Base-by-base conservation (phyloP, 1,140 invertebrate species). In the Helicorthomorpha holstii region DNA sequence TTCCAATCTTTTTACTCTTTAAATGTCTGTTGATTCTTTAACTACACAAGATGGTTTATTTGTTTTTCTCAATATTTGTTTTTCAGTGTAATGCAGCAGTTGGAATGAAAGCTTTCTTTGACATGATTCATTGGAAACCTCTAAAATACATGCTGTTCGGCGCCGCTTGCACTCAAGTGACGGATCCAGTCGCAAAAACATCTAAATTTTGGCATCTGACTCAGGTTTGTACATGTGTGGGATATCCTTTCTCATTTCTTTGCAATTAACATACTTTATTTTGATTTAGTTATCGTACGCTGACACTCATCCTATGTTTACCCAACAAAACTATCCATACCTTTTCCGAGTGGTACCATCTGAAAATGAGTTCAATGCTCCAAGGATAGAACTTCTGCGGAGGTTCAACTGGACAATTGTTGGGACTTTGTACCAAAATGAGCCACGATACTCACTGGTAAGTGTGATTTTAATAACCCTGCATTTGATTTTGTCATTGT, bases 281-380 rank as follows among this genome's bases (percentile, higher is more conserved):
- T 55, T 64, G 56, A 75, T 73, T 10, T 75, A 97, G 83, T 70
- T 98, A 23, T 95, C 92, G 1, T 98, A 97, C 67, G 93, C 91
- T 1, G 94, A 98, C 68, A 98, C 92, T 14, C 91, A 98, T 72
- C 93, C 94, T 1, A 93, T 95, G 83, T 95, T 97, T 69, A 92
- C 89, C 1, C 85, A 83, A 61, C 79, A 87, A 55, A 87, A 82
- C 53, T 97, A 91, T 66, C 91, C 88, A 2, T 95, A 95, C 69
- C 95, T 95, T 72, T 97, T 93, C 69, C 81, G 91, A 23, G 85
- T 95, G 54, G 91, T 94, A 24, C 92, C 92, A 2, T 91, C 85
- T 29, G 90, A 94, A 67, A 91, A 90, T 62, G 92, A 94, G 34
- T 93, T 96, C 70, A 98, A 97, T 69, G 76, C 82, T 2, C 92